phyloP scores from a whole-genome alignment of 2,888 invertebrate genomes.

The Drosophila ezoana region DNA sequence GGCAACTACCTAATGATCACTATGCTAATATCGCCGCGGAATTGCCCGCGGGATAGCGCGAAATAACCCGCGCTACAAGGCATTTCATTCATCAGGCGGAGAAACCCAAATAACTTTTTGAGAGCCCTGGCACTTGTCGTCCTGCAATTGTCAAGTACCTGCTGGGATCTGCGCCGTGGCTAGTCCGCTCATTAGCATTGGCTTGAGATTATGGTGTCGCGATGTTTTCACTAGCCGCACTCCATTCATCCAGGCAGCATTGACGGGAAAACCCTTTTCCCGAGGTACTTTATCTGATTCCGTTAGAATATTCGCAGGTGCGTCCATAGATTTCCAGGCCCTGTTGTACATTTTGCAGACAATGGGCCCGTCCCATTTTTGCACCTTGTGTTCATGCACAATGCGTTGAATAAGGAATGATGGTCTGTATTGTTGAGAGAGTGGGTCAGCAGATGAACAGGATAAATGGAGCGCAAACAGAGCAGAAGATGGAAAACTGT shows the following conservation, averaged over 20 bases:
- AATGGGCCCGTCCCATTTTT: conserved; percentile 80
- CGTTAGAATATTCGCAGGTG: conserved; percentile 74
- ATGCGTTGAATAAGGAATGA: conserved; percentile 29
- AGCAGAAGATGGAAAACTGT: conserved; percentile 13
- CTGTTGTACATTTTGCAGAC: conserved; percentile 52
- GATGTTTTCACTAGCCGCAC: conserved; percentile 40
- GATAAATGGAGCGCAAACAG: conserved; percentile 28
- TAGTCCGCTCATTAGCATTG: conserved; percentile 74
- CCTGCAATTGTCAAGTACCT: conserved; percentile 53
- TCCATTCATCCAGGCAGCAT: conserved; percentile 59
- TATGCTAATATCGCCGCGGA: conserved; percentile 50
- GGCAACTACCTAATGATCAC: conserved; percentile 64
- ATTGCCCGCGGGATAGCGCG: conserved; percentile 56
- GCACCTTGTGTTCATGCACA: conserved; percentile 77
- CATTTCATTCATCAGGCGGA: conserved; percentile 69
- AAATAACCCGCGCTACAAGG: conserved; percentile 68
- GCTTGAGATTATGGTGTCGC: conserved; percentile 38
- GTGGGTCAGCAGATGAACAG: conserved; percentile 43
- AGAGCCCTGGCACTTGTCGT: conserved; percentile 66
- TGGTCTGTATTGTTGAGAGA: conserved; percentile 34
- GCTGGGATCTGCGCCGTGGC: conserved; percentile 32
- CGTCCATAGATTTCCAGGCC: conserved; percentile 23
- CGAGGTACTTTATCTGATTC: conserved; percentile 22
- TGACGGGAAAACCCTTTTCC: conserved; percentile 54
- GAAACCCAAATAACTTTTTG: conserved; percentile 39